Evolutionary conservation across 1,140 invertebrate genomes (phyloP).

Genomic region (Cyphomyrmex costatus): DNA sequence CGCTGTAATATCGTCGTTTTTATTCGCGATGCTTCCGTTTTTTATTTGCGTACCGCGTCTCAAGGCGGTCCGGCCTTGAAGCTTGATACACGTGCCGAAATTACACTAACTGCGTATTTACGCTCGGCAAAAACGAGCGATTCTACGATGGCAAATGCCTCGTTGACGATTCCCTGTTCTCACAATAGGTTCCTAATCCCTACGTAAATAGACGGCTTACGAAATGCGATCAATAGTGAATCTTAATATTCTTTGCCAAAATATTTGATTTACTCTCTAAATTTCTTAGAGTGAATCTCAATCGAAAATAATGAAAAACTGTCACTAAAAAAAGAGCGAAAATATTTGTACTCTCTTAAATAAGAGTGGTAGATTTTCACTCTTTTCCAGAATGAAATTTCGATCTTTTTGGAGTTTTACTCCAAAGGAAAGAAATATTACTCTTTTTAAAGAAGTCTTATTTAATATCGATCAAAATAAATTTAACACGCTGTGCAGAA

Average conservation of each 20-base stretch:
- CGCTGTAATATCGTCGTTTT: background rate
- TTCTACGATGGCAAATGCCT: constrained; percentile 8
- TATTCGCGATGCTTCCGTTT: constrained; percentile 57
- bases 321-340: too few species aligned
- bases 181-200: constrained; percentile 2
- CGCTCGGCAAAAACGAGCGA: constrained; percentile 41
- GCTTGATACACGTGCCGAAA: constrained; percentile 68
- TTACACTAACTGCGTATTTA: constrained; percentile 56
- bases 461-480: background rate
- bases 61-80: constrained; percentile 64
- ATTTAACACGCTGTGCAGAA: background rate
- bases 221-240: constrained; percentile 13
- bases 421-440: too few species aligned
- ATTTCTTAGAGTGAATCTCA: too few species aligned
- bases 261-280: background rate
- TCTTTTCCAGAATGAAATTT: too few species aligned
- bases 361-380: too few species aligned
- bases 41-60: constrained; percentile 58
- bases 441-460: too few species aligned
- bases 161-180: background rate
- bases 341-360: too few species aligned
- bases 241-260: too few species aligned
- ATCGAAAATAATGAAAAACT: too few species aligned
- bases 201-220: background rate
- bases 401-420: too few species aligned